phyloP scores from a whole-genome alignment of 2,797 vertebrate genomes.

The Neosalanx taihuensis region DNA sequence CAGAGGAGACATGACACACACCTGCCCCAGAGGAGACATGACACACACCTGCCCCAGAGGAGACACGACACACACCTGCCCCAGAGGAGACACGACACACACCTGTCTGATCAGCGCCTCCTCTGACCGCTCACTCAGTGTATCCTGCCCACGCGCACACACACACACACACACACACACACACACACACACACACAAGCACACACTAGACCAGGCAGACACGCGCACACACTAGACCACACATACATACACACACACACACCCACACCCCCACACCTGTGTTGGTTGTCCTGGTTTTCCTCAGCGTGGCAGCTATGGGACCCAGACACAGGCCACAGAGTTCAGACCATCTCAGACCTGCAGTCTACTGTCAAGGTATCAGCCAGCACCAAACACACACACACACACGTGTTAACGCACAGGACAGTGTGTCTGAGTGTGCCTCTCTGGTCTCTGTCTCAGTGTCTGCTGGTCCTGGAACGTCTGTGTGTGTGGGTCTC shows the following conservation, averaged over 20 bases:
- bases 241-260: neutral
- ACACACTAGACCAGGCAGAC: neutral
- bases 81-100: constrained; percentile 10
- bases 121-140: constrained; percentile 88
- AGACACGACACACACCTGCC: constrained; percentile 43
- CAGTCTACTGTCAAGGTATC: constrained; percentile 92
- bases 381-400: too few species aligned
- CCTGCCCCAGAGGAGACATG: neutral
- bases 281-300: constrained; percentile 30
- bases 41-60: constrained; percentile 42
- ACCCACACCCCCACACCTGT: neutral
- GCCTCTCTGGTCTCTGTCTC: constrained; percentile 19
- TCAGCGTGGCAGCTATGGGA: constrained; percentile 84
- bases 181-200: neutral
- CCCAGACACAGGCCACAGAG: constrained; percentile 78
- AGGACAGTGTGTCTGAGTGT: neutral
- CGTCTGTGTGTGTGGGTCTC: constrained; percentile 84
- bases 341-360: constrained; percentile 85
- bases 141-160: constrained; percentile 77
- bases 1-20: constrained; percentile 22
- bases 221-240: too few species aligned
- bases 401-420: too few species aligned
- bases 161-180: neutral
- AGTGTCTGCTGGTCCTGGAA: constrained; percentile 90
- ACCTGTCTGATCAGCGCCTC: constrained; percentile 86